Percentiles rank a stretch among this genome's conserved stretches.
Evolutionary conservation across 2,797 vertebrate genomes (phyloP).

Genomic region (Dendrocincla tyrannina): DNA sequence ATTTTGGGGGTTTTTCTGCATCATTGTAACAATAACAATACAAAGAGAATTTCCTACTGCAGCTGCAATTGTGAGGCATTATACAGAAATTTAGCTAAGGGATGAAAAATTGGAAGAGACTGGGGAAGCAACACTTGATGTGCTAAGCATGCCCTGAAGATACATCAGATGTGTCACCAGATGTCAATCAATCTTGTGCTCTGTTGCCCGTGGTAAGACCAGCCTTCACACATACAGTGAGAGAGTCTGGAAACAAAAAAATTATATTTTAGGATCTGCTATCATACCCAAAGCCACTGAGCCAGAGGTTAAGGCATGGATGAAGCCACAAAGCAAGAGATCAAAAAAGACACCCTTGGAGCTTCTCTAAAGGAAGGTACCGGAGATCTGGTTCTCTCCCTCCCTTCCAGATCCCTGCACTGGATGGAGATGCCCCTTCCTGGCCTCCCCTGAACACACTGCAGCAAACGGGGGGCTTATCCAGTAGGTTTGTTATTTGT

Average conservation of each 20-base stretch:
- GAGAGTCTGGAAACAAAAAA: neutral
- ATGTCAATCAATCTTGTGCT: neutral
- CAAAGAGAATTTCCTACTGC: neutral
- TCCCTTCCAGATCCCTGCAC: slow-evolving; percentile 87
- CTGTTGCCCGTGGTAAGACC: neutral
- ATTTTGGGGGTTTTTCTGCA: neutral
- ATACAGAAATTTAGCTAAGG: neutral
- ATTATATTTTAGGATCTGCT: neutral
- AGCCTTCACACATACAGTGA: neutral
- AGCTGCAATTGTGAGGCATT: neutral
- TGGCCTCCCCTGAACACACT: slow-evolving; percentile 84
- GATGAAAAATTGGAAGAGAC: neutral
- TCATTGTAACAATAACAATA: neutral
- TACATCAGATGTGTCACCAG: neutral
- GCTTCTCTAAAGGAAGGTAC: slow-evolving; percentile 60
- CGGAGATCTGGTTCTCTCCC: slow-evolving; percentile 85
- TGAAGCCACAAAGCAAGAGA: neutral
- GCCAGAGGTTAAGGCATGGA: neutral
- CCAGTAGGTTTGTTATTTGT: neutral
- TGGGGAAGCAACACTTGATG: neutral
- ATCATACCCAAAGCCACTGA: neutral
- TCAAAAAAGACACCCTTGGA: rapidly evolving
- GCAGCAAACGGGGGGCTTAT: slow-evolving; percentile 88
- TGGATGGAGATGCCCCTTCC: slow-evolving; percentile 86
- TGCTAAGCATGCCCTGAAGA: neutral